These are phyloP conservation scores for Creontiades dilutus DNA, from an alignment of 2,888 invertebrate species.

Conservation along the genomic window DNA sequence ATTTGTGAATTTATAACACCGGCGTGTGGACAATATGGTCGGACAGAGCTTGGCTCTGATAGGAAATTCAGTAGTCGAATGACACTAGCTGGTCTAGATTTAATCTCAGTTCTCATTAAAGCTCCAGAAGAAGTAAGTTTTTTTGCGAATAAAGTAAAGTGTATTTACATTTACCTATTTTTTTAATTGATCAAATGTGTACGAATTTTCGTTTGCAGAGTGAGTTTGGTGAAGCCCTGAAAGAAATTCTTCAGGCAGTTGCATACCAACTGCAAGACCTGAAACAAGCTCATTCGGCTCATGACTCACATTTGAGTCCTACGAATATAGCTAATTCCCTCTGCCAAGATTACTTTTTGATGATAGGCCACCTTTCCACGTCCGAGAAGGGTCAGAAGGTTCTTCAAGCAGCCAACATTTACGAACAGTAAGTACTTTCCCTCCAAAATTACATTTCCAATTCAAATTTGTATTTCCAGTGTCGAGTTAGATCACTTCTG, in stretches of 20 bases:
- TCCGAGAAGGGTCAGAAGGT: constrained; percentile 84
- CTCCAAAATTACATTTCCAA: too few relatives aligned
- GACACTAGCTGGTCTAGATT: constrained; percentile 81
- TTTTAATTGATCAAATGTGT: neutral
- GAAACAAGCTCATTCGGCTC: constrained; percentile 84
- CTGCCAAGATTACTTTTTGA: constrained; percentile 96
- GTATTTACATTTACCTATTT: too few relatives aligned
- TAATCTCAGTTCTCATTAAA: constrained; percentile 85
- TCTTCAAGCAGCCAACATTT: constrained; percentile 87
- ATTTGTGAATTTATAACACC: constrained; percentile 93
- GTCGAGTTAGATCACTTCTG: too few relatives aligned
- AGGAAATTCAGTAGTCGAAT: constrained; percentile 77
- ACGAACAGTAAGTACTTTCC: constrained; percentile 79
- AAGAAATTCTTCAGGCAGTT: constrained; percentile 90
- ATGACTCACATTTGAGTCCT: constrained; percentile 93
- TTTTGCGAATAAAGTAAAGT: neutral
- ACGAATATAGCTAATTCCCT: constrained; percentile 92
- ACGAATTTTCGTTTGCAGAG: constrained; percentile 58
- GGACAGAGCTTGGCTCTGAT: constrained; percentile 85
- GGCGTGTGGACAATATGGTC: constrained; percentile 91
- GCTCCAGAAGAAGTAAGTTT: constrained; percentile 82
- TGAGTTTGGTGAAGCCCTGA: constrained; percentile 85
- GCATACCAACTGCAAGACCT: constrained; percentile 87
- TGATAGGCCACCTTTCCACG: constrained; percentile 92
- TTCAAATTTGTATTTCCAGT: too few relatives aligned